Evolutionary conservation across 2,888 invertebrate species (phyloP).

Genomic region (Vesta saturnalis): DNA sequence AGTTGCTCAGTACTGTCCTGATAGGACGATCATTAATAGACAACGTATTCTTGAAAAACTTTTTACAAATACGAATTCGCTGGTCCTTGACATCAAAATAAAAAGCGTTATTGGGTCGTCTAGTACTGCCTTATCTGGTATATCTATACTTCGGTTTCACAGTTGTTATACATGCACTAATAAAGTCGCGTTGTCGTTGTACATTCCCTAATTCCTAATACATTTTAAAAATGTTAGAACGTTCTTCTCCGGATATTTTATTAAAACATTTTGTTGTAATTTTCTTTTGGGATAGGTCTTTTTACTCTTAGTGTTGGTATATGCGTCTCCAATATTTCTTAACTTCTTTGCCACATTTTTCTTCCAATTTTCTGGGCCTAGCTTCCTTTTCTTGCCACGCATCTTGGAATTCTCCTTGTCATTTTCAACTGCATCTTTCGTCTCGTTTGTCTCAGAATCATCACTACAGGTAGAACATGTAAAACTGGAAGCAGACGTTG

Average conservation of each 20-base stretch:
- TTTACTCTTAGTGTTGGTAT: not conserved
- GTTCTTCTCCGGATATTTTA: not conserved
- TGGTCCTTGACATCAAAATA: not conserved
- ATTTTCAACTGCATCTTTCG: no score
- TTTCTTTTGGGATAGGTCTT: not conserved
- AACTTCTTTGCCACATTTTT: no score
- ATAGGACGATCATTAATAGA: conserved; percentile 6
- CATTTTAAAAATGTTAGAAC: not conserved
- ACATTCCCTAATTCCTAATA: no score
- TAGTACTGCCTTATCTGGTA: not conserved
- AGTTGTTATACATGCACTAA: not conserved
- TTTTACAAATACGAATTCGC: conserved; percentile 1
- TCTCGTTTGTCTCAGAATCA: no score
- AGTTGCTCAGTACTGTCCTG: not conserved
- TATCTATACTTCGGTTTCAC: conserved; percentile 5
- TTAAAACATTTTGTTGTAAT: not conserved
- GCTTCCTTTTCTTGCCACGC: no score
- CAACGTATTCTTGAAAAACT: conserved; percentile 11
- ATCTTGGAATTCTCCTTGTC: no score
- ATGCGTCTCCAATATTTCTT: not conserved
- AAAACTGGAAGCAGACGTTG: no score
- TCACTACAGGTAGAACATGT: no score
- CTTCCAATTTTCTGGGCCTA: no score
- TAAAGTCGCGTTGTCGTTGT: not conserved
- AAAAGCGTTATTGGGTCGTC: conserved; percentile 11